phyloP scores from a whole-genome alignment of 2,888 invertebrate species.

The Chrysolina oricalcia region DNA sequence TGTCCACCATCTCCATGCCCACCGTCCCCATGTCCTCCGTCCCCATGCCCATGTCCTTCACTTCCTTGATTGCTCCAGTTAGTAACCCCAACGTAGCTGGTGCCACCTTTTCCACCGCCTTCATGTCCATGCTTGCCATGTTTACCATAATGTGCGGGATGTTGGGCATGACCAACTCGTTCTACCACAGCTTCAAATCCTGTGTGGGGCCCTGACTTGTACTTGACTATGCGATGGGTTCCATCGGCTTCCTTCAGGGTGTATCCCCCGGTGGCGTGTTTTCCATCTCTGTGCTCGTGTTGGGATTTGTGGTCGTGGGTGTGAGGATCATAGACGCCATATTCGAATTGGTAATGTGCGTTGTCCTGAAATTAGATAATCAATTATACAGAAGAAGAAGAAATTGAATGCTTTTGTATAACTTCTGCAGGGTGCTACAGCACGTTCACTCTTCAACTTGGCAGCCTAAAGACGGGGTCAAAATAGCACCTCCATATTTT shows the following conservation, averaged over 20 bases:
- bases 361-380: conserved; percentile 34
- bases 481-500: too few species aligned
- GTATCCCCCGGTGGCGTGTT: conserved; percentile 68
- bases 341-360: conserved; percentile 66
- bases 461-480: too few species aligned
- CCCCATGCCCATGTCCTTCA: too few species aligned
- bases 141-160: conserved; percentile 58
- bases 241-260: conserved; percentile 68
- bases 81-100: conserved; percentile 60
- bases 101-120: conserved; percentile 38
- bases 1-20: background rate
- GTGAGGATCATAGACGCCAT: conserved; percentile 69
- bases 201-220: conserved; percentile 56
- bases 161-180: conserved; percentile 59
- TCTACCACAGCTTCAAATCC: conserved; percentile 61
- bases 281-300: conserved; percentile 67
- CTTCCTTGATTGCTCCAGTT: conserved; percentile 56
- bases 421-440: too few species aligned
- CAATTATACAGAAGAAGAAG: background rate
- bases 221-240: conserved; percentile 68
- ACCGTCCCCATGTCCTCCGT: background rate
- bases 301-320: conserved; percentile 69
- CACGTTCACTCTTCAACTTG: too few species aligned
- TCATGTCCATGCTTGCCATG: conserved; percentile 48
- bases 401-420: background rate